Conservation (phyloP, 2,797 vertebrate species). For the Thalassophryne amazonica region DNA sequence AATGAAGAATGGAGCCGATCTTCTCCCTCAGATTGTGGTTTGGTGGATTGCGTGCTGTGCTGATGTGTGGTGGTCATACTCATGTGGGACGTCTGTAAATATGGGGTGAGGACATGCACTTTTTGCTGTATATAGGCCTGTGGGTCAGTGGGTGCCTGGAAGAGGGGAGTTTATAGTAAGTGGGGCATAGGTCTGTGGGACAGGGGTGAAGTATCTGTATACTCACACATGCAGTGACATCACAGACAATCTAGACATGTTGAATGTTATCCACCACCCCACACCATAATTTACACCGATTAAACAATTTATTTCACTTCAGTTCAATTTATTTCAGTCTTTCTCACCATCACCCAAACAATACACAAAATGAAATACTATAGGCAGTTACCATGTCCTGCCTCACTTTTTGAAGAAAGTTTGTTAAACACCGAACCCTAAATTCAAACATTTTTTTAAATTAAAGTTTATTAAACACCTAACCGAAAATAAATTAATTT, state of each 20-base stretch:
- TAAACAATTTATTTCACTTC: no score
- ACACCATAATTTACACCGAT: background rate
- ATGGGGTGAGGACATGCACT: constrained; percentile 12
- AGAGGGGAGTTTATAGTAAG: constrained; percentile 24
- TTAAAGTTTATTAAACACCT: no score
- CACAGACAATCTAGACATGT: background rate
- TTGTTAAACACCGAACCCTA: no score
- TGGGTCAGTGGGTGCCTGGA: constrained; percentile 17
- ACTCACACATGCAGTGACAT: background rate
- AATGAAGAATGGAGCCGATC: constrained; percentile 3
- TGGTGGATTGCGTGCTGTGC: constrained; percentile 16
- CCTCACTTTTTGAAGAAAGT: no score
- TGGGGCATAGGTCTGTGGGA: constrained; percentile 27
- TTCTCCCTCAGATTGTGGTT: background rate
- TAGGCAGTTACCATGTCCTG: no score
- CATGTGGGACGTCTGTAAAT: constrained; percentile 29
- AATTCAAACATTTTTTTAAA: no score
- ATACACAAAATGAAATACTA: no score
- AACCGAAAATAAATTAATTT: no score
- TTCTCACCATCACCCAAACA: no score
- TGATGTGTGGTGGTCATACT: constrained; percentile 28
- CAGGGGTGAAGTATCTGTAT: background rate
- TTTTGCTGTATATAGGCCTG: constrained; percentile 43
- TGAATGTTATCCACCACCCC: background rate
- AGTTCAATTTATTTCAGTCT: no score